These are phyloP conservation scores for Amblyopsis rosae DNA, from an alignment of 2,113 vertebrate genomes.

Conservation along the genomic window DNA sequence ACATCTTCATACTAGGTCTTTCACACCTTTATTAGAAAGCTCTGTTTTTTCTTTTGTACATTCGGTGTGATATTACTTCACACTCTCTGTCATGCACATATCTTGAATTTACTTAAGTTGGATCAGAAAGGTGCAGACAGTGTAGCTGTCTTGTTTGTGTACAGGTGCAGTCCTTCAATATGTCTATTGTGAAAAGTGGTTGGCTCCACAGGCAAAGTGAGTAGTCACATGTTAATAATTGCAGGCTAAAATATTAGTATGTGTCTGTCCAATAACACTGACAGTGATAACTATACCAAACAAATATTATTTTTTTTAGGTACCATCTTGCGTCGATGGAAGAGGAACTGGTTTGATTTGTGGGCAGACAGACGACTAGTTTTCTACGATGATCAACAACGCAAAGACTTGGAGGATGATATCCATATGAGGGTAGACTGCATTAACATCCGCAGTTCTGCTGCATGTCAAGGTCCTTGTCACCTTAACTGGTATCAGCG, in stretches of 20 bases:
- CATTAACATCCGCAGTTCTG: slow-evolving; percentile 86
- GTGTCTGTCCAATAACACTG: not conserved
- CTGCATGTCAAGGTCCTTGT: slow-evolving; percentile 84
- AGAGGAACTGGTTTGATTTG: slow-evolving; percentile 96
- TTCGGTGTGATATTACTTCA: no score
- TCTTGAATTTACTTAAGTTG: no score
- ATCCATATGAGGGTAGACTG: slow-evolving; percentile 92
- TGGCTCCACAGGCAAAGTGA: slow-evolving; percentile 81
- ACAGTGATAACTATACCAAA: not conserved
- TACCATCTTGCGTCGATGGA: slow-evolving; percentile 94
- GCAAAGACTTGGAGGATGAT: slow-evolving; percentile 88
- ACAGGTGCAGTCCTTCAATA: slow-evolving; percentile 44
- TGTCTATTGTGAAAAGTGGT: slow-evolving; percentile 80
- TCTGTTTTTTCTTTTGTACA: no score
- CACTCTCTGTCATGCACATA: no score
- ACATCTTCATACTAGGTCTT: no score
- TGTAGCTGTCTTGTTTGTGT: not conserved
- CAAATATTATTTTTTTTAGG: slow-evolving; percentile 57
- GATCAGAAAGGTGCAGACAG: not conserved
- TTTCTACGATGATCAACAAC: slow-evolving; percentile 89
- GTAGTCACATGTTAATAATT: slow-evolving; percentile 32
- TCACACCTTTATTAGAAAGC: no score
- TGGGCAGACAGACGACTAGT: slow-evolving; percentile 90
- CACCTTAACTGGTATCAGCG: not conserved
- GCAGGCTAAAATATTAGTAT: not conserved